A percentile compares a stretch with the other conserved stretches of the same genome.
Evolutionary conservation across 2,797 vertebrate genomes (phyloP).

Genomic region (Bufotes viridis): DNA sequence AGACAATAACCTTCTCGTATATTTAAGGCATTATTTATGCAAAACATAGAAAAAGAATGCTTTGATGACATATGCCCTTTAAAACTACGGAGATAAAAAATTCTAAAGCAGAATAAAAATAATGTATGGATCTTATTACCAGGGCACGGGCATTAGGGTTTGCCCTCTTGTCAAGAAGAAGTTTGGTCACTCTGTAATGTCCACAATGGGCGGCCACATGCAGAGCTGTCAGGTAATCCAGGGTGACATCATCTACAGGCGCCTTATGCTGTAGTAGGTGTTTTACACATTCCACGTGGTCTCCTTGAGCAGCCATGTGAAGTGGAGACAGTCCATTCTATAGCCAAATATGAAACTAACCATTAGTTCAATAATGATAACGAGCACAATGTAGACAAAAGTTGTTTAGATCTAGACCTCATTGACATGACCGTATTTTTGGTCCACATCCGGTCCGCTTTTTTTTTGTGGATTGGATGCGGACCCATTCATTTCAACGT

Average conservation of each 20-base stretch:
- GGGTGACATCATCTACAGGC: conserved; percentile 92
- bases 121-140: conserved; percentile 74
- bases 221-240: conserved; percentile 95
- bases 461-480: too few relatives aligned
- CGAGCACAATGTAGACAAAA: neutral
- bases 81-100: neutral
- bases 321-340: conserved; percentile 97
- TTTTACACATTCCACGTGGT: conserved; percentile 96
- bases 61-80: neutral
- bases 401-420: neutral
- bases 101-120: neutral
- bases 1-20: neutral
- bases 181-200: conserved; percentile 95
- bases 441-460: too few relatives aligned
- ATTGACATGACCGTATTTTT: too few relatives aligned
- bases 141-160: conserved; percentile 96
- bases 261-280: conserved; percentile 94
- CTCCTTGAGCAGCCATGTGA: conserved; percentile 97
- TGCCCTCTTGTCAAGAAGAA: conserved; percentile 96
- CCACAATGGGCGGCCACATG: conserved; percentile 97
- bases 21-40: neutral
- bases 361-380: neutral
- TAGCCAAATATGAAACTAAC: neutral
- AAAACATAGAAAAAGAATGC: neutral
- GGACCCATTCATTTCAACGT: too few relatives aligned